Conservation (phyloP, 2,888 invertebrate species). For the Augiades crinisus region DNA sequence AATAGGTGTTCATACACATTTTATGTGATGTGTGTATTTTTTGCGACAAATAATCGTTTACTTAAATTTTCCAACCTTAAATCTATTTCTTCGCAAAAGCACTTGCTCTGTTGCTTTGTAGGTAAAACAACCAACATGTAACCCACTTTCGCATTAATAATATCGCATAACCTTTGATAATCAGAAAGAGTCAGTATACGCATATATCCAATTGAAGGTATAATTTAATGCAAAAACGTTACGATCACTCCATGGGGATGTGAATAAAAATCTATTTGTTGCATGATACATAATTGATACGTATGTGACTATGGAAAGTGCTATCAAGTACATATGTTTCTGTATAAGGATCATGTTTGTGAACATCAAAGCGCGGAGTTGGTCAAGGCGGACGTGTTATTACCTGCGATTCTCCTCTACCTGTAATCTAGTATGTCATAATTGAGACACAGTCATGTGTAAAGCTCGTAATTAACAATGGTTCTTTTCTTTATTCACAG, state of each 20-base stretch:
- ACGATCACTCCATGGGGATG: background rate
- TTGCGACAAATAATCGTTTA: too few relatives aligned
- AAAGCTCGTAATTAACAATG: slow-evolving; percentile 61
- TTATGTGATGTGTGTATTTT: too few relatives aligned
- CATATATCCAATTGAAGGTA: background rate
- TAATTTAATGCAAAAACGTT: background rate
- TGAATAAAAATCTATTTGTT: background rate
- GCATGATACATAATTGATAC: background rate
- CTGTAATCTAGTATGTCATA: slow-evolving; percentile 59
- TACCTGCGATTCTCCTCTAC: slow-evolving; percentile 49
- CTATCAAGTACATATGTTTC: background rate
- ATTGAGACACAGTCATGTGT: slow-evolving; percentile 56
- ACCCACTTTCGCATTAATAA: too few relatives aligned
- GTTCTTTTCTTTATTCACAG: slow-evolving; percentile 65
- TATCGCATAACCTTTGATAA: too few relatives aligned
- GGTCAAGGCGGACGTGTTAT: slow-evolving; percentile 44
- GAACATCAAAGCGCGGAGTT: slow-evolving; percentile 39
- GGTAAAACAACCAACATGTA: too few relatives aligned
- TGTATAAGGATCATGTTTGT: slow-evolving; percentile 27
- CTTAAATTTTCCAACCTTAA: too few relatives aligned
- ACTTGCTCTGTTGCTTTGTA: too few relatives aligned
- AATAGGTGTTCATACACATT: too few relatives aligned
- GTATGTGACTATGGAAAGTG: background rate
- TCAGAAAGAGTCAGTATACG: too few relatives aligned
- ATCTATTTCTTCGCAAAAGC: too few relatives aligned